Conservation (phyloP, 2,888 invertebrate genomes). For the Spicauda simplicius region DNA sequence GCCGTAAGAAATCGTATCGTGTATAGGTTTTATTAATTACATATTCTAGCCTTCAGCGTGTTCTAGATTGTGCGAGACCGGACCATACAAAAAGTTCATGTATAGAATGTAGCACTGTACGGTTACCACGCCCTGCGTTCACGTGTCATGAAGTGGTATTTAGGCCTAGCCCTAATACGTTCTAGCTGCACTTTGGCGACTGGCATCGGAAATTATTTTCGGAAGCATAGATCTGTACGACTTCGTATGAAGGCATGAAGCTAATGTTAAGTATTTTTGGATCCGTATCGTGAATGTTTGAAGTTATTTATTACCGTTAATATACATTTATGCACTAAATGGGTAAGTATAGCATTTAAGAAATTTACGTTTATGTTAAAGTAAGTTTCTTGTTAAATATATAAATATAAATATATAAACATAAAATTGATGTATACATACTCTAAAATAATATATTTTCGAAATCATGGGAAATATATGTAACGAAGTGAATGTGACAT, state of each 20-base stretch:
- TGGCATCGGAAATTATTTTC: constrained; percentile 29
- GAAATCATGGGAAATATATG: too few species aligned
- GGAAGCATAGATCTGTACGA: constrained; percentile 22
- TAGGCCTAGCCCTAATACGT: constrained; percentile 24
- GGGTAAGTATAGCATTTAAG: too few species aligned
- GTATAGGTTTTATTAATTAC: constrained; percentile 27
- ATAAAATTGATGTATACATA: too few species aligned
- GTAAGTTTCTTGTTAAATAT: too few species aligned
- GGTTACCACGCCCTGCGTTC: constrained; percentile 28
- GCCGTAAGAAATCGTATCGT: constrained; percentile 8
- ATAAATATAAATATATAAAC: too few species aligned
- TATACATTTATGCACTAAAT: too few species aligned
- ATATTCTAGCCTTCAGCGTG: constrained; percentile 55
- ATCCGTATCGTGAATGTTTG: not conserved
- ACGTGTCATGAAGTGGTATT: constrained; percentile 27
- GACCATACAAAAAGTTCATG: constrained; percentile 50
- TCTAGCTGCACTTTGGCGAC: constrained; percentile 6
- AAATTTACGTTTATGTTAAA: too few species aligned
- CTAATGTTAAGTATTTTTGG: not conserved
- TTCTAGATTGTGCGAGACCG: constrained; percentile 56
- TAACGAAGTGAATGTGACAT: too few species aligned
- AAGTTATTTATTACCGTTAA: not conserved
- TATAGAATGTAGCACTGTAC: constrained; percentile 47
- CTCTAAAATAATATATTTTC: too few species aligned
- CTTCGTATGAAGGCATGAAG: not conserved